Conservation (phyloP, 2,888 invertebrate genomes). For the Dysmachus trigonus region DNA sequence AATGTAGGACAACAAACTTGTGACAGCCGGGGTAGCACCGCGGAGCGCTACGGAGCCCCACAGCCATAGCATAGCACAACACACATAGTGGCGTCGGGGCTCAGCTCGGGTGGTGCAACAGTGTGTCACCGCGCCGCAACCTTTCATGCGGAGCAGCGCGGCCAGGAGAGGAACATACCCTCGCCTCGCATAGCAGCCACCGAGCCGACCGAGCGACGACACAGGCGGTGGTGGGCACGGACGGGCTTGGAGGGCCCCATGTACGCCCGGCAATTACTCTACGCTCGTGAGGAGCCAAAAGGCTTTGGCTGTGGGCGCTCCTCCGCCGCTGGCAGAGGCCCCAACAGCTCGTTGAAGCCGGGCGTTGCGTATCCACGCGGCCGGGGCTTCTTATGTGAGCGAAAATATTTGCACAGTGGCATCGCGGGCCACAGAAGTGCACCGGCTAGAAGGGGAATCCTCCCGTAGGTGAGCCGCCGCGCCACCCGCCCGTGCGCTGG, state of each 20-base stretch:
- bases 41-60: conserved; percentile 9
- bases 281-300: not conserved
- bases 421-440: not conserved
- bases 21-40: conserved; percentile 31
- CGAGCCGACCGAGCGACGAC: not conserved
- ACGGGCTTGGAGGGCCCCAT: not conserved
- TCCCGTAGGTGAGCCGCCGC: conserved; percentile 4
- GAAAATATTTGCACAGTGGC: conserved; percentile 12
- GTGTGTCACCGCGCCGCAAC: conserved; percentile 39
- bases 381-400: not conserved
- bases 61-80: not conserved
- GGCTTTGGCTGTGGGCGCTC: conserved; percentile 16
- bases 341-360: not conserved
- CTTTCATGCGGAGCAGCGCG: not conserved
- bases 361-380: not conserved
- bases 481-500: not conserved
- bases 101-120: conserved; percentile 33
- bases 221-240: not conserved
- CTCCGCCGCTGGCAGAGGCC: not conserved
- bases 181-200: conserved; percentile 4
- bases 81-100: not conserved
- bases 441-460: not conserved
- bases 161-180: not conserved
- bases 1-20: conserved; percentile 50
- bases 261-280: not conserved